Evolutionary conservation across 2,888 invertebrate species (phyloP), one percentile per base, ranked within the genome.

Genomic region (Dryadula phaetusa): DNA sequence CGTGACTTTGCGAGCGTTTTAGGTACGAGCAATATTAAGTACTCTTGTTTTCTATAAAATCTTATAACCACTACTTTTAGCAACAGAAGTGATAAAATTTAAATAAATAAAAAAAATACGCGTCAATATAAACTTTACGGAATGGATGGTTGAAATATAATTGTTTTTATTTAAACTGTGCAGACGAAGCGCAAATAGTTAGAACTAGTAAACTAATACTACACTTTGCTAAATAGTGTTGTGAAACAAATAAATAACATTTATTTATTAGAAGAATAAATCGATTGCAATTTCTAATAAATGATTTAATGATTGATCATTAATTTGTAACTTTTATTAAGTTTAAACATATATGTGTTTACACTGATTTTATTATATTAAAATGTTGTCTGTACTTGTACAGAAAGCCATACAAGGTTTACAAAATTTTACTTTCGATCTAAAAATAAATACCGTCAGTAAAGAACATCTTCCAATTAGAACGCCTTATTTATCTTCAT

Each of bases 401-500:
- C 37, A 10, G 1, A 10, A 37, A 37, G 37, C 1, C 3, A 2
- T 37, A 3, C 3, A 12, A 37, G 12, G 37, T 12, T 37, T 12
- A n/a, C 37, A 37, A 37, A 37, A 37, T 37, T 12, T 10, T 12
- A 37, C 1, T 34, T 37, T 37, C 37, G 37, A 37, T 37, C 12
- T 37, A 0, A 37, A 37, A 32, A 8, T n/a, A 52, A 52, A 52
- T 16, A n/a, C 16, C 32, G 10, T 52, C 16, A 28, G 16, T 52
- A 58, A 58, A 40, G 16, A 40, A 10, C 58, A 22, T 25, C 58
- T 58, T 22, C 16, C 25, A 58, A 42, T 42, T 42, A 42, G n/a
- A 40, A 42, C 40, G 8, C 32, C 18, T 34, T 53, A 34, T 42
- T 42, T 58, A 58, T 25, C 25, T 16, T 25, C 4, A 58, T 42